Conservation (phyloP, 2,113 vertebrate genomes). For the Asarcornis scutulata region DNA sequence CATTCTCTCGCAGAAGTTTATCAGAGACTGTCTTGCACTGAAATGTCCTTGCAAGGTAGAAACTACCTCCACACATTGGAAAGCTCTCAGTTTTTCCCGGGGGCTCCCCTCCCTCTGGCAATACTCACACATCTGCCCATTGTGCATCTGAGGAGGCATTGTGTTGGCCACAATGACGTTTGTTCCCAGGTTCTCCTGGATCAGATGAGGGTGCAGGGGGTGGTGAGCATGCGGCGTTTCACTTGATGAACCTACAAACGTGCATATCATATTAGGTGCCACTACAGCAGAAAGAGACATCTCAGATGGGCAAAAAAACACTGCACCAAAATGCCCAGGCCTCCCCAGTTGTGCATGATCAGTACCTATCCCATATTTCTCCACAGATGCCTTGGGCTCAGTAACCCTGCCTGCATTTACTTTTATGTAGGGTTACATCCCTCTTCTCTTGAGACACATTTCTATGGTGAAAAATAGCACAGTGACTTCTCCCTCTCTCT, state of each 20-base stretch:
- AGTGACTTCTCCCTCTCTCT: background rate
- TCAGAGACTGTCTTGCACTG: background rate
- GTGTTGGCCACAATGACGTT: slow-evolving; percentile 93
- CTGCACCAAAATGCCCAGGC: background rate
- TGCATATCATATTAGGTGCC: background rate
- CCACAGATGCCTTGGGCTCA: background rate
- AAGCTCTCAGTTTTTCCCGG: background rate
- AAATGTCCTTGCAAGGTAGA: background rate
- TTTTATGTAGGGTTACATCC: background rate
- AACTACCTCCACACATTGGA: background rate
- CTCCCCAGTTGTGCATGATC: background rate
- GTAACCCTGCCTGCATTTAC: background rate
- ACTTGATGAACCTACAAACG: slow-evolving; percentile 86
- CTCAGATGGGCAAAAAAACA: background rate
- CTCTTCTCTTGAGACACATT: background rate
- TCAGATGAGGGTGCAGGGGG: slow-evolving; percentile 94
- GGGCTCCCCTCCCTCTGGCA: background rate
- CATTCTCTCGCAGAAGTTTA: slow-evolving; percentile 34
- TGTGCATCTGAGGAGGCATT: slow-evolving; percentile 91
- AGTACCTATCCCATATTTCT: background rate
- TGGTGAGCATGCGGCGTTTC: slow-evolving; percentile 92
- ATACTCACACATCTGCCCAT: slow-evolving; percentile 97
- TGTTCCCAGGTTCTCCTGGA: slow-evolving; percentile 95
- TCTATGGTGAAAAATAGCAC: rapidly evolving
- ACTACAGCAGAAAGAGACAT: background rate